Conservation (phyloP, 2,113 vertebrate species). For the Melanostigma gelatinosum region DNA sequence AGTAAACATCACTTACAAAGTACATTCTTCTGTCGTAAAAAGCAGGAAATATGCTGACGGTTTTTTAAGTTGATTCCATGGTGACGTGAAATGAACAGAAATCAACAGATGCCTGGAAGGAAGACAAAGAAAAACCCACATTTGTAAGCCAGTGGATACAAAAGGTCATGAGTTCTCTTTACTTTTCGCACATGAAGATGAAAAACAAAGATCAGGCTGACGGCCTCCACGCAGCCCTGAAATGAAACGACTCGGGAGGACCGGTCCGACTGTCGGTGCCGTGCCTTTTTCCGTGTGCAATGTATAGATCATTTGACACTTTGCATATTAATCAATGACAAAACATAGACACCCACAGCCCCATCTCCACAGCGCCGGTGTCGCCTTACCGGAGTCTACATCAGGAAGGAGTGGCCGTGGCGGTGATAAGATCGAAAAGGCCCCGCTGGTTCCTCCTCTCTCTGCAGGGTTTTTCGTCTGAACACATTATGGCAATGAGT, state of each 20-base stretch:
- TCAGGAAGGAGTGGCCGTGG: constrained; percentile 61
- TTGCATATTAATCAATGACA: constrained; percentile 78
- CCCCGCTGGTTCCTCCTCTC: constrained; percentile 71
- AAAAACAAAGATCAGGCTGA: neutral
- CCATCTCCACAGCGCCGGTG: constrained; percentile 57
- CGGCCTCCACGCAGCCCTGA: neutral
- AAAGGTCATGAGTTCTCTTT: neutral
- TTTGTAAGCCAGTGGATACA: neutral
- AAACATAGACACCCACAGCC: constrained; percentile 47
- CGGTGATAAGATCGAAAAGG: constrained; percentile 71
- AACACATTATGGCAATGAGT: constrained; percentile 84
- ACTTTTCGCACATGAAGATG: neutral
- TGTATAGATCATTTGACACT: constrained; percentile 53
- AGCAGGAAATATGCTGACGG: neutral
- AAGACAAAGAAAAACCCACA: neutral
- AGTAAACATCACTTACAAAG: neutral
- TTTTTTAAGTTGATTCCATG: too few relatives aligned
- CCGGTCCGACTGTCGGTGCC: neutral
- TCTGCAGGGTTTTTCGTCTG: constrained; percentile 71
- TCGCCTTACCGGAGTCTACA: constrained; percentile 72
- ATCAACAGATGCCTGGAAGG: neutral
- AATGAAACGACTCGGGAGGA: neutral
- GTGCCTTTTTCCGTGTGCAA: neutral
- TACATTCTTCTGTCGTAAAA: neutral
- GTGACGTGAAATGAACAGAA: neutral